Percentiles rank a stretch among this genome's conserved stretches.
phyloP scores from a whole-genome alignment of 2,113 vertebrate species.

The Uria lomvia region DNA sequence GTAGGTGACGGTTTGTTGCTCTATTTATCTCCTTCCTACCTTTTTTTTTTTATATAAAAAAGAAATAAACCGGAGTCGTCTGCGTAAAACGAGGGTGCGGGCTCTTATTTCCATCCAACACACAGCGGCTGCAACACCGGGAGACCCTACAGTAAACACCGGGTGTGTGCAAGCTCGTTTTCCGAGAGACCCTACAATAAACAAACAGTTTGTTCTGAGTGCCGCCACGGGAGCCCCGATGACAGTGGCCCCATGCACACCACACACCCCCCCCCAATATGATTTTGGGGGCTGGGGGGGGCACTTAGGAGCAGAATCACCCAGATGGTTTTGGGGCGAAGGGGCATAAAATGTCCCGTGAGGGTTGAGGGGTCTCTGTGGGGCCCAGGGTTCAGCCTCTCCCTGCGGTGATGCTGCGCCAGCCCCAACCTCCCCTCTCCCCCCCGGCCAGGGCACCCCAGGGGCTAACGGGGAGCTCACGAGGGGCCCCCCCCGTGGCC shows the following conservation, averaged over 20 bases:
- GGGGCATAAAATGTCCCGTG: accelerated
- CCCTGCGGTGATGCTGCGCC: too few species aligned
- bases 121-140: accelerated
- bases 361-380: accelerated
- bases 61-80: neutral
- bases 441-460: neutral
- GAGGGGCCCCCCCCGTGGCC: neutral
- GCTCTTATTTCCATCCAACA: accelerated
- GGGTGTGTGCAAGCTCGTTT: accelerated
- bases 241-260: accelerated
- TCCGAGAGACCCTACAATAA: neutral
- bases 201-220: accelerated
- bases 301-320: neutral
- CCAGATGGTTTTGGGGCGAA: accelerated
- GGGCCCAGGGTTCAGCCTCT: neutral
- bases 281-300: neutral
- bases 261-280: too few species aligned
- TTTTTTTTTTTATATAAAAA: neutral
- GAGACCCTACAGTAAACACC: too few species aligned
- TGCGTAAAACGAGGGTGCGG: accelerated
- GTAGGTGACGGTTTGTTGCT: accelerated
- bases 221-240: too few species aligned
- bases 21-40: neutral
- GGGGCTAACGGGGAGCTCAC: neutral
- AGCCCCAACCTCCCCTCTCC: neutral